A percentile compares a stretch with the other conserved stretches of the same genome.
Evolutionary conservation across 2,888 invertebrate genomes (phyloP).

Genomic region (Junonia oenone): DNA sequence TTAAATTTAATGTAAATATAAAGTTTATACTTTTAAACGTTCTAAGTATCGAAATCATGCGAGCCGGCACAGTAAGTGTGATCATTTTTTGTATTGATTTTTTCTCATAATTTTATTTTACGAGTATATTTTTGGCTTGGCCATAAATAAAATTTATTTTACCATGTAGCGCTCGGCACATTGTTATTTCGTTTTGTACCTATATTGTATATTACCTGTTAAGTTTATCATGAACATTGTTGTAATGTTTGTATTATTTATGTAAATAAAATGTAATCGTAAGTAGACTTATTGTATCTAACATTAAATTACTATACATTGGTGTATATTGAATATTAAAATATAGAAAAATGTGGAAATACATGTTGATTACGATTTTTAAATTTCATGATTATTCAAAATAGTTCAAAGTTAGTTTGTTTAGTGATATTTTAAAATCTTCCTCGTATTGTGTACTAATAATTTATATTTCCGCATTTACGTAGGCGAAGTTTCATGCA

Average conservation of each 20-base stretch:
- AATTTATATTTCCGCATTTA: conserved; percentile 52
- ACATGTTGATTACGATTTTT: conserved; percentile 43
- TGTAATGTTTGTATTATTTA: conserved; percentile 73
- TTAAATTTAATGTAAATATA: conserved; percentile 21
- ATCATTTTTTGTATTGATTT: conserved; percentile 5
- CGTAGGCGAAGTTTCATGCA: conserved; percentile 50
- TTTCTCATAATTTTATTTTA: neutral
- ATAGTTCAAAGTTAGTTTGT: conserved; percentile 65
- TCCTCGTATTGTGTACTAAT: conserved; percentile 37
- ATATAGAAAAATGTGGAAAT: conserved; percentile 53
- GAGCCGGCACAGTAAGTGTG: conserved; percentile 7
- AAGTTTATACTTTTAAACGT: conserved; percentile 6
- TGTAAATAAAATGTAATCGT: conserved; percentile 61
- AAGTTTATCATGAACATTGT: conserved; percentile 70
- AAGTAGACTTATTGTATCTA: conserved; percentile 56
- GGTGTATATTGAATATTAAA: conserved; percentile 44
- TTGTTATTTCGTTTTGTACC: conserved; percentile 68
- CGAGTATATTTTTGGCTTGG: neutral
- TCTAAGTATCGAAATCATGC: conserved; percentile 15
- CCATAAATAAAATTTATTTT: conserved; percentile 21
- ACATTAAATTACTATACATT: conserved; percentile 35
- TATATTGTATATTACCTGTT: conserved; percentile 67
- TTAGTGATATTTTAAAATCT: conserved; percentile 42
- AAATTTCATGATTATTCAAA: conserved; percentile 40
- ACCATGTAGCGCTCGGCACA: conserved; percentile 34